A percentile compares a stretch with the other conserved stretches of the same genome.
Conservation (phyloP, 2,888 invertebrate species). For the Ectropis crepuscularia region DNA sequence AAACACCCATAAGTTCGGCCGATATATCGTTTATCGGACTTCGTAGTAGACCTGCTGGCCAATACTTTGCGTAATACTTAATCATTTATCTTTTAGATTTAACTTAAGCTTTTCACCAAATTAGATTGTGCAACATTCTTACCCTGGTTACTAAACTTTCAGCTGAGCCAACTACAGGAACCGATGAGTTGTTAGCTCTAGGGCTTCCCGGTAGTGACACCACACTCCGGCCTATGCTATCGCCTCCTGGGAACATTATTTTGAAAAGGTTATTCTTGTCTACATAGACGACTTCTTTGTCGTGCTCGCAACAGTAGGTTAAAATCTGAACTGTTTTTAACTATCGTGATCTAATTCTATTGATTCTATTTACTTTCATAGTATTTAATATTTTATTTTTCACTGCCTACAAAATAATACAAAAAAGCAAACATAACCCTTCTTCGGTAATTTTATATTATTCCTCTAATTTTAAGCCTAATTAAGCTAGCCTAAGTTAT, state of each 20-base stretch:
- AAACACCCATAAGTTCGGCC: too few relatives aligned
- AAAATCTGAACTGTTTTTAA: slow-evolving; percentile 1
- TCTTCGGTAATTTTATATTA: slow-evolving; percentile 13
- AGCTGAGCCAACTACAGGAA: slow-evolving; percentile 95
- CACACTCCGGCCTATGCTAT: slow-evolving; percentile 73
- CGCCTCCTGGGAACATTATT: slow-evolving; percentile 63
- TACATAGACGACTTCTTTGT: slow-evolving; percentile 12
- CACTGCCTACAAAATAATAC: slow-evolving; percentile 6
- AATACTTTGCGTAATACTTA: too few relatives aligned
- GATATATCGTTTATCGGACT: too few relatives aligned
- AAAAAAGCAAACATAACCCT: slow-evolving; percentile 19
- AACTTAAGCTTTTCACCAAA: not conserved
- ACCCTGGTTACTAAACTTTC: slow-evolving; percentile 98
- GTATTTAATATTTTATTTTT: not conserved
- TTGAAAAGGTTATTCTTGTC: not conserved
- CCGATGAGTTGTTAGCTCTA: slow-evolving; percentile 76
- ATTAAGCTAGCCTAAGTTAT: slow-evolving; percentile 50
- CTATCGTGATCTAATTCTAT: slow-evolving; percentile 10
- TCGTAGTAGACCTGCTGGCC: too few relatives aligned
- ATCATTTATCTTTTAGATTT: not conserved
- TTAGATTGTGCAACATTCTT: slow-evolving; percentile 53
- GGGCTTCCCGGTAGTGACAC: slow-evolving; percentile 79
- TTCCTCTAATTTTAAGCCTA: slow-evolving; percentile 45
- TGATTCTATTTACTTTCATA: not conserved
- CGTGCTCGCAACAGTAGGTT: not conserved